Conservation (phyloP, 2,888 invertebrate genomes). For the Eurytoma californica region DNA sequence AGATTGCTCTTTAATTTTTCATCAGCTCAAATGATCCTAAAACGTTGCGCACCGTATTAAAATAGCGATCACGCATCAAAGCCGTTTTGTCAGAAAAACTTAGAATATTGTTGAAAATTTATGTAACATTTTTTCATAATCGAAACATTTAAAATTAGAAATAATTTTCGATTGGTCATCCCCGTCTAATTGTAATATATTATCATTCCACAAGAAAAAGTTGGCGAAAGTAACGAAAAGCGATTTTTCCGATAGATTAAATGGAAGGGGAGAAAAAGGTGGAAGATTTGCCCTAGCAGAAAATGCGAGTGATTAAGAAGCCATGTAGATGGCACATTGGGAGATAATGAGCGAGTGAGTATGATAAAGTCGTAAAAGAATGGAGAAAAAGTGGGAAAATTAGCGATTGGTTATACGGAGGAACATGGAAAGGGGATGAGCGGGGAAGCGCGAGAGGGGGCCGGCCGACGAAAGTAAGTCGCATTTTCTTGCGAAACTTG, state of each 20-base stretch:
- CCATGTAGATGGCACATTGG: conserved; percentile 1
- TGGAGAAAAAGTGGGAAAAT: background rate
- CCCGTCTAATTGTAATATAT: no score
- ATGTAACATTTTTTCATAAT: no score
- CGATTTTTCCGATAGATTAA: conserved; percentile 10
- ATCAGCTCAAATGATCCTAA: no score
- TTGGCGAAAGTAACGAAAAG: background rate
- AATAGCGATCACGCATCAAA: no score
- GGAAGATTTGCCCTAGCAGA: background rate
- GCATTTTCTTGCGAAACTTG: conserved; percentile 46
- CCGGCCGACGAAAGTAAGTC: conserved; percentile 25
- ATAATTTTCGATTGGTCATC: no score
- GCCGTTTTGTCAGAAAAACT: no score
- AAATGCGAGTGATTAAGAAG: conserved; percentile 16
- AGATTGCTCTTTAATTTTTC: no score
- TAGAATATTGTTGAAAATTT: no score
- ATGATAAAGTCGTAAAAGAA: conserved; percentile 12
- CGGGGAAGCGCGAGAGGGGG: background rate
- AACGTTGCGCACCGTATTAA: no score
- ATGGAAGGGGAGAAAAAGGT: background rate
- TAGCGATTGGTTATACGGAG: background rate
- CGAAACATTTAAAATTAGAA: no score
- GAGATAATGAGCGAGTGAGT: conserved; percentile 28
- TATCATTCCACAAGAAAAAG: no score
- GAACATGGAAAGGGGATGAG: background rate